Conservation (phyloP, 2,888 invertebrate species). For the Lasioglossum marginatum region DNA sequence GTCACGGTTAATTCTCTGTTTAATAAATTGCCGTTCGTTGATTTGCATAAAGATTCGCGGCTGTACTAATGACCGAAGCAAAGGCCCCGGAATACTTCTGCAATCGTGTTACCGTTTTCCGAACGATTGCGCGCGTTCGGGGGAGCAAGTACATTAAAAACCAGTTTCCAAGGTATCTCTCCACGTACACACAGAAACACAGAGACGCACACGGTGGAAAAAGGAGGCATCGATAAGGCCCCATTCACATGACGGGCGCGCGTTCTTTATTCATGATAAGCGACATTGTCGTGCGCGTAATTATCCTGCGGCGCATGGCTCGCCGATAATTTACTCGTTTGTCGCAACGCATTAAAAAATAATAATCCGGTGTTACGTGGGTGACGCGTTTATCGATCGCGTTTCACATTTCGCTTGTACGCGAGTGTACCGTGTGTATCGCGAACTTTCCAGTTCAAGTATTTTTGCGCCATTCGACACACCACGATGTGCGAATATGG, state of each 20-base stretch:
- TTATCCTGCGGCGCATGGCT: conserved; percentile 17
- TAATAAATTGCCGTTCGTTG: background rate
- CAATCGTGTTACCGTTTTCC: conserved; percentile 4
- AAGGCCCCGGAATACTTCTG: background rate
- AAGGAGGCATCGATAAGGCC: conserved; percentile 4
- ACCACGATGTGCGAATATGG: background rate
- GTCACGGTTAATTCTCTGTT: background rate
- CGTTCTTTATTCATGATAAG: conserved; percentile 23
- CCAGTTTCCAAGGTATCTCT: conserved; percentile 10
- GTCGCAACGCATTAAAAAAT: conserved; percentile 27
- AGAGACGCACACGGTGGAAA: background rate
- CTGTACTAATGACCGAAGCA: background rate
- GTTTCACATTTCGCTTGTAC: background rate
- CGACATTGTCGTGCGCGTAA: conserved; percentile 25
- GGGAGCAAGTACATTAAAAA: background rate
- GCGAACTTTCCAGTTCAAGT: background rate
- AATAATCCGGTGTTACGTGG: conserved; percentile 22
- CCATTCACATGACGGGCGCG: conserved; percentile 4
- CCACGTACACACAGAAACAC: background rate
- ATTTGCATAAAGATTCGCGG: background rate
- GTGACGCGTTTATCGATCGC: conserved; percentile 35
- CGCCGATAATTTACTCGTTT: conserved; percentile 25
- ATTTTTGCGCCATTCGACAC: background rate
- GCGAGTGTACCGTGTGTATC: background rate
- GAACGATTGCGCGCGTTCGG: background rate